phyloP scores from a whole-genome alignment of 2,113 vertebrate species.

The Neoarius graeffei region DNA sequence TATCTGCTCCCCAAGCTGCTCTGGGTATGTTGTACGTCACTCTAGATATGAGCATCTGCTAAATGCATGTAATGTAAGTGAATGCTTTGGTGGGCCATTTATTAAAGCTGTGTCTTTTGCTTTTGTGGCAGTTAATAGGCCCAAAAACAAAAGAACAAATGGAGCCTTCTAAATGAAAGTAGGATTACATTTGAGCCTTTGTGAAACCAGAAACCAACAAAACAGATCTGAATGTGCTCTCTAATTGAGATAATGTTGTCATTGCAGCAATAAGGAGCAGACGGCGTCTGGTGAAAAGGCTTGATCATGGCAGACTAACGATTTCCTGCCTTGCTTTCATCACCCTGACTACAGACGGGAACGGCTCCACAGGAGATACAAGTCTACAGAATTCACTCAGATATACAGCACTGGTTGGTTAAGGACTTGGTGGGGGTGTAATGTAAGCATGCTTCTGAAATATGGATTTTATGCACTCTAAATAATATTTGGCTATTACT shows the following conservation, averaged over 20 bases:
- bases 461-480: not conserved
- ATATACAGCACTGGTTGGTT: slow-evolving; percentile 8
- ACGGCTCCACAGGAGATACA: not conserved
- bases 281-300: slow-evolving; percentile 18
- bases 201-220: not conserved
- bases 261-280: not conserved
- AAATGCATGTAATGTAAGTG: too few species aligned
- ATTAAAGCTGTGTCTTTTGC: not conserved
- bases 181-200: not conserved
- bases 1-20: too few species aligned
- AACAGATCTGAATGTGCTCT: not conserved
- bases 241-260: not conserved
- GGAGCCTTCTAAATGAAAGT: not conserved
- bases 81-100: not conserved
- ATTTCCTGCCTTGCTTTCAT: slow-evolving; percentile 22
- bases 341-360: slow-evolving; percentile 23
- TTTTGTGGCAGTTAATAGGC: not conserved
- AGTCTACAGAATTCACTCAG: not conserved
- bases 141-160: not conserved
- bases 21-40: too few species aligned
- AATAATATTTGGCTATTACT: not conserved
- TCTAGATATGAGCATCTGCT: too few species aligned
- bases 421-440: not conserved
- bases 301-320: slow-evolving; percentile 4
- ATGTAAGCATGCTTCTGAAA: slow-evolving; percentile 8